Conservation (phyloP, 2,113 vertebrate species). For the Aythya baeri region DNA sequence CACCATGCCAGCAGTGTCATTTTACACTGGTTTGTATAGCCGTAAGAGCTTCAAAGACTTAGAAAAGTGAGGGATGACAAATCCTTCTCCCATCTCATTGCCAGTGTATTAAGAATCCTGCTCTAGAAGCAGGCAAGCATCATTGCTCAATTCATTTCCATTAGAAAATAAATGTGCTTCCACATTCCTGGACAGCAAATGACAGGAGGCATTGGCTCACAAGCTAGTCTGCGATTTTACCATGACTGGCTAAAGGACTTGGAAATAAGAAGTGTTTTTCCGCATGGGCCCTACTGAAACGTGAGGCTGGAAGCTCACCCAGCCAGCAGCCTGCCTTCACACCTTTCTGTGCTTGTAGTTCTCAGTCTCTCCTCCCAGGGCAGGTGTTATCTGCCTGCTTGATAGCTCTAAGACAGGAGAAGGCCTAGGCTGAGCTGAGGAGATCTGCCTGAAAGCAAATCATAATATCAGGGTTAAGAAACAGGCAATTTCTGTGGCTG, state of each 20-base stretch:
- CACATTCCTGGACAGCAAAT: conserved; percentile 37
- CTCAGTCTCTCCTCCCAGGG: not conserved
- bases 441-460: not conserved
- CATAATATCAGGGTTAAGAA: not conserved
- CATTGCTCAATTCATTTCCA: conserved; percentile 7
- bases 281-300: not conserved
- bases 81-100: not conserved
- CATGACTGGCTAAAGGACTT: conserved; percentile 26
- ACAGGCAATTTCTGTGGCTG: not conserved
- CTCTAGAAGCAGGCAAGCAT: not conserved
- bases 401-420: not conserved
- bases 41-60: not conserved
- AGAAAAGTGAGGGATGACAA: not conserved
- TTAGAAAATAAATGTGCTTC: conserved; percentile 30
- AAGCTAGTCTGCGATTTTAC: conserved; percentile 41
- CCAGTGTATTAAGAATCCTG: not conserved
- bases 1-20: not conserved
- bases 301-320: not conserved
- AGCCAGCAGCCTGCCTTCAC: conserved; percentile 5
- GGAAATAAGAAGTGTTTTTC: conserved; percentile 55
- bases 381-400: not conserved
- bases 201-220: conserved; percentile 32
- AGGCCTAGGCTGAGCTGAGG: not conserved
- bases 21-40: not conserved
- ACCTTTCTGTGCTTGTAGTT: conserved; percentile 8